Percentiles rank a stretch among this genome's conserved stretches.
Evolutionary conservation across 2,113 vertebrate genomes (phyloP).

Genomic region (Eurypyga helias): DNA sequence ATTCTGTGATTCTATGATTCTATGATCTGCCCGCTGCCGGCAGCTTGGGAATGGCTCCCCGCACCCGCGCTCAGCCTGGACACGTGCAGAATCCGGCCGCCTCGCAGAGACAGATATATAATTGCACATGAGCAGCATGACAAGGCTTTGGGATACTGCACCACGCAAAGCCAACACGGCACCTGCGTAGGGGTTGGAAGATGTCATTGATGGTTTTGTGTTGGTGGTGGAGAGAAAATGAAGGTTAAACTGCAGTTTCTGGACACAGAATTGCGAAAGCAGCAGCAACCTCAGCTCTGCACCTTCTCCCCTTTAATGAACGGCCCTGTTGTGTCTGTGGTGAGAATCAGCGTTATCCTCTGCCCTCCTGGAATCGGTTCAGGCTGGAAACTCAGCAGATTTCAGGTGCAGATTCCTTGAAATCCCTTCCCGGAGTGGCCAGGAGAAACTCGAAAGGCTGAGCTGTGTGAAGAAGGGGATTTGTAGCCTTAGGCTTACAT

Average conservation of each 20-base stretch:
- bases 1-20: too few relatives aligned
- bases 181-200: background rate
- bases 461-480: background rate
- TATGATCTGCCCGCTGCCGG: background rate
- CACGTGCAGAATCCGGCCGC: background rate
- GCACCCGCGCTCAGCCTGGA: rapidly evolving
- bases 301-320: background rate
- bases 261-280: background rate
- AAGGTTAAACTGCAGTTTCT: background rate
- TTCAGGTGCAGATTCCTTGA: background rate
- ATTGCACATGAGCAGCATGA: background rate
- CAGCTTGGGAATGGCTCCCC: background rate
- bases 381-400: background rate
- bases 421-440: background rate
- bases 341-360: background rate
- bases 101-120: rapidly evolving
- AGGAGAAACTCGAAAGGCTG: background rate
- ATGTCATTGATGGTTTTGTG: background rate
- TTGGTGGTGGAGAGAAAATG: background rate
- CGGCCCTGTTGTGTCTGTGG: rapidly evolving
- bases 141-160: background rate
- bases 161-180: rapidly evolving
- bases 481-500: background rate
- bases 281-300: background rate
- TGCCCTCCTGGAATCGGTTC: background rate